Evolutionary conservation across 2,113 vertebrate species (phyloP), one percentile per base, ranked within the genome.

Genomic region (Orycteropus afer): DNA sequence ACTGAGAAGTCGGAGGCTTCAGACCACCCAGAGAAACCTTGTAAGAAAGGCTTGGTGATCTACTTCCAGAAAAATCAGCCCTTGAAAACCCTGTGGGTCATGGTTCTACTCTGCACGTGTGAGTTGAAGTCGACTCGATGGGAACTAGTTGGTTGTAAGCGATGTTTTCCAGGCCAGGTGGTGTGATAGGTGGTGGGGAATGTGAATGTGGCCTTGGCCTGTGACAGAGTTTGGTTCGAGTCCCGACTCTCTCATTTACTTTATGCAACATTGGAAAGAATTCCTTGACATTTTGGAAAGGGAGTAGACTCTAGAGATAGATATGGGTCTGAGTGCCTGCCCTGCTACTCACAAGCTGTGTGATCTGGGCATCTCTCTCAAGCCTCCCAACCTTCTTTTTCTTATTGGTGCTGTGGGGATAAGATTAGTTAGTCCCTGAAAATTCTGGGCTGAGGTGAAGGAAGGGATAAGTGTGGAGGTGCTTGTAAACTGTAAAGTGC

Each of bases 391-490:
- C 49, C 49, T 12, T 12, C 42, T 32, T 78, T 22, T 91, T 86
- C 42, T 57, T 15, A 17, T 76, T 3, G 27, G 78, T 25, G 22
- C 23, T 0, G 34, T 51, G 49, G 74, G 40, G 69, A 40, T 25
- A 5, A 1, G 69, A 57, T 17, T 0, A n/a, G 89, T 13, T 34
- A 10, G 14, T 17, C 47, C 2, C 34, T 57, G 61, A 15, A 0
- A 3, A 32, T 0, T 4, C 85, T 63, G 1, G 1, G n/a, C 4
- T n/a, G 78, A 49, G 4, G 11, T 1, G 40, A 32, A 55, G 7
- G 42, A 11, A 8, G 23, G 0, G 10, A 25, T 4, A 1, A 3
- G 27, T 1, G 0, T 1, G 37, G 17, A 34, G 79, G 23, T 0
- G 25, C 22, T 0, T 4, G 32, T 13, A 18, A 1, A 4, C 34